phyloP scores from a whole-genome alignment of 2,797 vertebrate genomes.

The Ctenosaura bakeri region DNA sequence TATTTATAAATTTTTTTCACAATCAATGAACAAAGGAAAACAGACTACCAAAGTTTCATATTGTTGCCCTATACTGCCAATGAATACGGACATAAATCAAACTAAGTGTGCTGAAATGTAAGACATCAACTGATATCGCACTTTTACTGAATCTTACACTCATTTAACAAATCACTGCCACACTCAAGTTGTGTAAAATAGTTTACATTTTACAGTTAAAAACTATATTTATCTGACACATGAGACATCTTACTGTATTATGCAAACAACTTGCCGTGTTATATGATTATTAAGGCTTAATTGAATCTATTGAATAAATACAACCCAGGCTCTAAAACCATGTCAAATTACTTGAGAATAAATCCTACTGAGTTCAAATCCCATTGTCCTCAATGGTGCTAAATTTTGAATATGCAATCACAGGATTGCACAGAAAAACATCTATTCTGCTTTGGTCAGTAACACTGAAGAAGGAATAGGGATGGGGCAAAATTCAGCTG shows the following conservation, averaged over 20 bases:
- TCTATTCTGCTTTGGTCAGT: not conserved
- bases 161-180: not conserved
- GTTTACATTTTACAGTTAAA: not conserved
- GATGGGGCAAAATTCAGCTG: not conserved
- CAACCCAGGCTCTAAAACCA: not conserved
- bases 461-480: no score
- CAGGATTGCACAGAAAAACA: not conserved
- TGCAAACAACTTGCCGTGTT: not conserved
- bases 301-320: not conserved
- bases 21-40: constrained; percentile 1
- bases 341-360: not conserved
- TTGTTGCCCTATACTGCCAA: not conserved
- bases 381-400: no score
- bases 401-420: not conserved
- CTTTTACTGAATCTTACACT: not conserved
- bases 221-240: not conserved
- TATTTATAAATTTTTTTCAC: constrained; percentile 17
- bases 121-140: no score
- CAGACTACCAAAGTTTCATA: not conserved
- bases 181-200: not conserved
- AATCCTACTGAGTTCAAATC: not conserved
- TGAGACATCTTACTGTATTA: not conserved
- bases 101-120: not conserved
- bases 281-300: not conserved
- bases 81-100: not conserved